Evolutionary conservation across 2,888 invertebrate genomes (phyloP), one percentile per base, ranked within the genome.

Genomic region (Netelia inedita): DNA sequence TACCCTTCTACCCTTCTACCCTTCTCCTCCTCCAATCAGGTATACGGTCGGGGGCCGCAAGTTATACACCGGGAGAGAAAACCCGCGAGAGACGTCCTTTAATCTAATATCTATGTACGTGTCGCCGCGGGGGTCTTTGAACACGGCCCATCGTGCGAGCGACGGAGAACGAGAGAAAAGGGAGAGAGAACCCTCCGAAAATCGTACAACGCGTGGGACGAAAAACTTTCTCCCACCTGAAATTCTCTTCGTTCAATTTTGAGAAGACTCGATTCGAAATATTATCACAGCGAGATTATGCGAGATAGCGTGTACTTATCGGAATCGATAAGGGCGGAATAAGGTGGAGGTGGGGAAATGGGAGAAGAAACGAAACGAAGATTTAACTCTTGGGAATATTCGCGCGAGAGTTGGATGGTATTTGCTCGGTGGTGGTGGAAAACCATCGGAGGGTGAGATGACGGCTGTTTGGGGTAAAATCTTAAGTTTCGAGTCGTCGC

Each of bases 61-160:
- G 74, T 79, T 82, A 74, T 73, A 69, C 43, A 72, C 71, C 53
- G 74, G 71, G 43, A 73, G 85, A 74, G 80, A 82, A 65, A 41
- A 21, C 14, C 16, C 65, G 55, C 19, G 68, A 75, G 63, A 73
- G n/a, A 65, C 74, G 74, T 74, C 80, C 74, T 74, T 91, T 91
- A 93, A 92, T 92, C 92, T 91, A 92, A 93, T 92, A 91, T 91
- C 89, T 90, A 90, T 69, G 79, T 81, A 79, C 73, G 84, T 74
- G 74, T 69, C 78, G 79, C 79, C 35, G 69, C 65, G 71, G 85
- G 81, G 71, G 81, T 75, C 73, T 50, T 53, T 57, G 85, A 85
- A 85, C 65, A 85, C 19, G 66, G 28, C 79, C 79, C 28, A 71
- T n/a, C 5, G 23, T 41, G 46, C 59, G 59, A 69, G 46, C 76